Conservation (phyloP, 2,888 invertebrate species). For the Melitaea athalia region DNA sequence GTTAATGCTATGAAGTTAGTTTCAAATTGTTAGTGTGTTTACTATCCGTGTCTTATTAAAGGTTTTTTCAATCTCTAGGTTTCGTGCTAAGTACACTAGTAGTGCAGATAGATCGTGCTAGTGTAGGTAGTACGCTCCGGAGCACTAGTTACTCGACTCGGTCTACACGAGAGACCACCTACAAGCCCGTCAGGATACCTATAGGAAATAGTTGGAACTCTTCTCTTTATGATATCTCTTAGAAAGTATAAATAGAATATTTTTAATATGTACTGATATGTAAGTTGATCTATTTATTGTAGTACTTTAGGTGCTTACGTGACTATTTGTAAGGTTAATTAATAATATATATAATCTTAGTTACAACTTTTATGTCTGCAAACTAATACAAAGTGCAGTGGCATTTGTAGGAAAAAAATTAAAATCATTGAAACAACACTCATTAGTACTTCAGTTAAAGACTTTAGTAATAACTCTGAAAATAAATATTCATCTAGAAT, state of each 20-base stretch:
- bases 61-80: slow-evolving; percentile 82
- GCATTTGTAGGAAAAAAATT: too few relatives aligned
- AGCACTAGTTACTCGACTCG: slow-evolving; percentile 80
- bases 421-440: too few relatives aligned
- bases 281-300: slow-evolving; percentile 81
- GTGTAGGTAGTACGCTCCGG: slow-evolving; percentile 83
- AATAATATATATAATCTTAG: slow-evolving; percentile 50
- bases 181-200: slow-evolving; percentile 74
- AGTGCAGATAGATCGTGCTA: slow-evolving; percentile 79
- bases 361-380: too few relatives aligned
- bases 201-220: slow-evolving; percentile 73
- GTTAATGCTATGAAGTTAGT: slow-evolving; percentile 78
- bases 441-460: too few relatives aligned
- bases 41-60: slow-evolving; percentile 67
- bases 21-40: slow-evolving; percentile 58
- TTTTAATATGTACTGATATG: slow-evolving; percentile 75
- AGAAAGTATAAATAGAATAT: slow-evolving; percentile 70
- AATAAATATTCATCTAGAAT: too few relatives aligned
- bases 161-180: slow-evolving; percentile 78
- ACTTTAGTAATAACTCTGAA: too few relatives aligned
- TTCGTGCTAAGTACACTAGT: slow-evolving; percentile 83
- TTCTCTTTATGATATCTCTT: slow-evolving; percentile 58
- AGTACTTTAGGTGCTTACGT: slow-evolving; percentile 78
- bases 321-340: slow-evolving; percentile 70
- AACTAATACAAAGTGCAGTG: too few relatives aligned